phyloP scores from a whole-genome alignment of 2,888 invertebrate genomes.

The Chirona hameri region DNA sequence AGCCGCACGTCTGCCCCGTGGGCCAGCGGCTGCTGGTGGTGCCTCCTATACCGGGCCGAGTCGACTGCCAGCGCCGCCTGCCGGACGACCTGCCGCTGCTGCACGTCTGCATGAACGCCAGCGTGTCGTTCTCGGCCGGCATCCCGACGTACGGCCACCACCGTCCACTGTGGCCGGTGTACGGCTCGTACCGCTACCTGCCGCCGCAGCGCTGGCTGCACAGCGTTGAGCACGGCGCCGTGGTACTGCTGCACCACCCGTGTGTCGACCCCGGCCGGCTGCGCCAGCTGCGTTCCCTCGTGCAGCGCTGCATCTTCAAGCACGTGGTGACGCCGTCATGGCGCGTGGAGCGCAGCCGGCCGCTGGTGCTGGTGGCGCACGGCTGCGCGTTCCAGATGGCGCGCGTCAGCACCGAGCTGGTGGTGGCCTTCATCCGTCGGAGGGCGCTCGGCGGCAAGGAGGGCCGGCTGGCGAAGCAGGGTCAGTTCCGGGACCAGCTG shows the following conservation, averaged over 20 bases:
- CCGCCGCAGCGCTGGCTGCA: conserved; percentile 79
- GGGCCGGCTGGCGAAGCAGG: conserved; percentile 51
- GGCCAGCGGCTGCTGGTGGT: conserved; percentile 51
- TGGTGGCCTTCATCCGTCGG: conserved; percentile 60
- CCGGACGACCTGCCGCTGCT: conserved; percentile 35
- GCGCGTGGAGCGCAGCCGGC: conserved; percentile 51
- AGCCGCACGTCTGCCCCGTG: conserved; percentile 60
- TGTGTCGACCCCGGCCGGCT: conserved; percentile 66
- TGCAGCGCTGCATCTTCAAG: conserved; percentile 64
- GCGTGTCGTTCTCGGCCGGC: conserved; percentile 48
- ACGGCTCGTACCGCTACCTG: conserved; percentile 72
- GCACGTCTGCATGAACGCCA: conserved; percentile 65
- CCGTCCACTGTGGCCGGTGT: conserved; percentile 72
- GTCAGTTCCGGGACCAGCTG: conserved; percentile 55
- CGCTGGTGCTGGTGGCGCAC: conserved; percentile 62
- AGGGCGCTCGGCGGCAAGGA: conserved; percentile 61
- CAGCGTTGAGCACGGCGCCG: conserved; percentile 72
- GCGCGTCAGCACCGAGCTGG: conserved; percentile 56
- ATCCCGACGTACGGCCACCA: conserved; percentile 58
- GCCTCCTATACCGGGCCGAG: conserved; percentile 49
- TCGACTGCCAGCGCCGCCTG: conserved; percentile 41
- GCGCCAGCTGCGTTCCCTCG: conserved; percentile 56
- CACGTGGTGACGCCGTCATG: conserved; percentile 72
- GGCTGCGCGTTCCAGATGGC: conserved; percentile 68
- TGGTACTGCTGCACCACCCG: conserved; percentile 81